These are phyloP conservation scores for Potorous gilbertii DNA, from an alignment of 2,797 vertebrate species.

Conservation along the genomic window DNA sequence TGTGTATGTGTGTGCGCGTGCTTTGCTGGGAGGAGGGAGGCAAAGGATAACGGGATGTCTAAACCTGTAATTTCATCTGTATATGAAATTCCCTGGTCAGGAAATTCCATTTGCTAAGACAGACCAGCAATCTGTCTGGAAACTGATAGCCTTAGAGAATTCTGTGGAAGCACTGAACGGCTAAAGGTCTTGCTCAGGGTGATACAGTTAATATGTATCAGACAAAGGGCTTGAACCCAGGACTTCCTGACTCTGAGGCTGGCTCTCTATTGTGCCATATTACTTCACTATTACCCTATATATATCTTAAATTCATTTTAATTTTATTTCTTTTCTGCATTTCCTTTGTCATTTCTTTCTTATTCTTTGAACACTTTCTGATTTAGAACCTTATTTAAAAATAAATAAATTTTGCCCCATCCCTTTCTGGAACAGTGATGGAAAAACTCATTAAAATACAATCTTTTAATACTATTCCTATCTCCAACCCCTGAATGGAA, in stretches of 20 bases:
- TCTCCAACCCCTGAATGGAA: background rate
- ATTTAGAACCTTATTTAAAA: background rate
- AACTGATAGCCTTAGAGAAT: background rate
- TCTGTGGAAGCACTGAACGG: background rate
- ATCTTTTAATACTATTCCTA: background rate
- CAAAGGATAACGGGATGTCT: background rate
- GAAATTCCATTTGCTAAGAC: background rate
- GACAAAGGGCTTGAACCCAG: background rate
- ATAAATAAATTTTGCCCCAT: background rate
- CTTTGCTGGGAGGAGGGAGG: background rate
- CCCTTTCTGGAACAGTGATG: background rate
- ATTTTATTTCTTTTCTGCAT: background rate
- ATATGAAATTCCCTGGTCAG: background rate
- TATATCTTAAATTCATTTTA: background rate
- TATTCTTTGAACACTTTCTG: background rate
- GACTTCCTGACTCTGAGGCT: background rate
- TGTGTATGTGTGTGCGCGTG: background rate
- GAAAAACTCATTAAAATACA: background rate
- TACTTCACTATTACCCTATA: background rate
- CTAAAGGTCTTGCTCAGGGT: background rate
- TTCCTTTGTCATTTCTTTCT: background rate
- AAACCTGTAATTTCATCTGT: background rate
- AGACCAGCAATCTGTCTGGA: background rate
- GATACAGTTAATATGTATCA: background rate
- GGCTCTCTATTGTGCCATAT: background rate